Evolutionary conservation across 1,140 invertebrate genomes (phyloP).

Genomic region (Hyles vespertilio): DNA sequence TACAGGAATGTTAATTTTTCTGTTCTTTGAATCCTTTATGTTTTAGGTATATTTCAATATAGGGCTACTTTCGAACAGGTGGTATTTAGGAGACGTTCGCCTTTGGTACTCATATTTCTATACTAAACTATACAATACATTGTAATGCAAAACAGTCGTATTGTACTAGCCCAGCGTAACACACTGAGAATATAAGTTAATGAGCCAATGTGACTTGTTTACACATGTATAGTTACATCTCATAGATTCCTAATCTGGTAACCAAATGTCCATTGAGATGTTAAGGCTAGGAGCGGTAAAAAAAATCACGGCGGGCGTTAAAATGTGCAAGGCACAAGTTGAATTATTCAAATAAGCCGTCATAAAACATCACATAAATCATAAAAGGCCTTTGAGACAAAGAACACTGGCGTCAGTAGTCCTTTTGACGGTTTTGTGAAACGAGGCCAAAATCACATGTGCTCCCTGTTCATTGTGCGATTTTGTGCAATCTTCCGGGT

Average conservation of each 20-base stretch:
- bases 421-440: constrained; percentile 53
- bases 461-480: constrained; percentile 45
- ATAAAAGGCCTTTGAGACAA: constrained; percentile 60
- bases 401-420: constrained; percentile 58
- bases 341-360: constrained; percentile 70
- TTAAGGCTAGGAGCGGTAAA: constrained; percentile 58
- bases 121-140: constrained; percentile 18
- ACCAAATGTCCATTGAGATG: constrained; percentile 74
- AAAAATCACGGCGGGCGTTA: constrained; percentile 56
- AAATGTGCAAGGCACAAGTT: constrained; percentile 71
- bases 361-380: constrained; percentile 75
- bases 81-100: constrained; percentile 12
- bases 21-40: too few relatives aligned
- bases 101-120: too few relatives aligned
- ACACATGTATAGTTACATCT: constrained; percentile 43
- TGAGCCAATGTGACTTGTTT: constrained; percentile 47
- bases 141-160: constrained; percentile 26
- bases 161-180: constrained; percentile 24
- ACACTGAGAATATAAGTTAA: constrained; percentile 38
- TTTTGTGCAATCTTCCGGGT: constrained; percentile 72
- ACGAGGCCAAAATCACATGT: constrained; percentile 74
- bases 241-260: constrained; percentile 71
- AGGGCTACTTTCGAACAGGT: constrained; percentile 1
- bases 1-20: too few relatives aligned
- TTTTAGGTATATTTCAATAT: too few relatives aligned